Conservation (phyloP, 2,113 vertebrate genomes). For the Hymenochirus boettgeri region DNA sequence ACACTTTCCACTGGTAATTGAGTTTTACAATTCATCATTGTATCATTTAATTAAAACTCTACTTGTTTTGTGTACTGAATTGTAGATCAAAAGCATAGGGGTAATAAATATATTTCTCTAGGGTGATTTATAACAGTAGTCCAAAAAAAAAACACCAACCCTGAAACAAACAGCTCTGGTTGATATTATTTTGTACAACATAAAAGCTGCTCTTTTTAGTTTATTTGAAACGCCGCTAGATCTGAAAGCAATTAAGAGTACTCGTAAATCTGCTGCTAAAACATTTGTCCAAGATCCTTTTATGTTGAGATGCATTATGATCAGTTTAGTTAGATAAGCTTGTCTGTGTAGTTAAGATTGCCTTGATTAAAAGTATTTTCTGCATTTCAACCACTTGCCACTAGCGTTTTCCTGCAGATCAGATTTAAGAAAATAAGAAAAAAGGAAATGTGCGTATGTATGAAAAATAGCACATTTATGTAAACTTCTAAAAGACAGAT, state of each 20-base stretch:
- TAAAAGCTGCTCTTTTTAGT: conserved; percentile 10
- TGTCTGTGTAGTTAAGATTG: conserved; percentile 14
- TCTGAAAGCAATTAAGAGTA: conserved; percentile 17
- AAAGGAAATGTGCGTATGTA: too few species aligned
- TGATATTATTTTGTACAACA: background rate
- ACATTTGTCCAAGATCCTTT: conserved; percentile 39
- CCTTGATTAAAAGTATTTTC: conserved; percentile 42
- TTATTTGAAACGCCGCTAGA: conserved; percentile 9
- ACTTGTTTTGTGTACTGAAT: conserved; percentile 7
- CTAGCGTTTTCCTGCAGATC: too few species aligned
- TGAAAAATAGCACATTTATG: too few species aligned
- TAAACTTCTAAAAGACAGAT: too few species aligned
- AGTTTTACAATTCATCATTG: conserved; percentile 18
- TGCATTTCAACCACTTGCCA: background rate
- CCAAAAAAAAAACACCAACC: background rate
- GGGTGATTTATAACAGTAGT: conserved; percentile 12
- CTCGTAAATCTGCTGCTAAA: conserved; percentile 39
- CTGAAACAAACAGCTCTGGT: background rate
- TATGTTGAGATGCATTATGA: conserved; percentile 27
- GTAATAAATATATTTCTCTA: conserved; percentile 21
- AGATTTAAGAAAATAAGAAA: too few species aligned
- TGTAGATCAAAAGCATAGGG: conserved; percentile 2
- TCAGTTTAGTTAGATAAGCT: conserved; percentile 41
- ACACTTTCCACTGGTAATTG: conserved; percentile 12
- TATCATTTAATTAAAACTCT: conserved; percentile 17